Evolutionary conservation across 2,113 vertebrate species (phyloP).

Genomic region (Marmota flaviventris): DNA sequence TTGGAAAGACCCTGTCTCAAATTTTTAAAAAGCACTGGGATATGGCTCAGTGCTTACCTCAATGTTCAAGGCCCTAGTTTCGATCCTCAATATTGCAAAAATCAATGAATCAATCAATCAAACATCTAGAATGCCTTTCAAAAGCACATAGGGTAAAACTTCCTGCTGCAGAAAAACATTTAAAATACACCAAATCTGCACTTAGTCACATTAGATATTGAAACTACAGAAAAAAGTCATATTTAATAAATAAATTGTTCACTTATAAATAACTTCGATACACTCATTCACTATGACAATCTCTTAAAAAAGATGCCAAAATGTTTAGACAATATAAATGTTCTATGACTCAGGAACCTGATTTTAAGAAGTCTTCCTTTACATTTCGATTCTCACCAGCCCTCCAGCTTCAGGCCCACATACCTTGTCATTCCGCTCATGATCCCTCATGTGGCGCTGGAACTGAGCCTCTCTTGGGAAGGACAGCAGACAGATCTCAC

Average conservation of each 20-base stretch:
- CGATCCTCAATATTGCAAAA: background rate
- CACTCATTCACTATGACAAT: background rate
- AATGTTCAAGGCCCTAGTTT: background rate
- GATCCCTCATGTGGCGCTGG: slow-evolving; percentile 96
- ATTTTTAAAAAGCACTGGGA: background rate
- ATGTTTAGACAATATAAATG: background rate
- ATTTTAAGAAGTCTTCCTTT: background rate
- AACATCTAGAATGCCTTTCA: background rate
- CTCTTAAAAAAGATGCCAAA: background rate
- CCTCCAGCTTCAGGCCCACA: slow-evolving; percentile 41
- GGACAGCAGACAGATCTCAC: slow-evolving; percentile 94
- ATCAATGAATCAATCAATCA: background rate
- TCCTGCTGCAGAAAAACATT: background rate
- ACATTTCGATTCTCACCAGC: background rate
- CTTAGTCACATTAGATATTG: accelerated
- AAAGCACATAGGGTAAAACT: background rate
- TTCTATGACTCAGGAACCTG: background rate
- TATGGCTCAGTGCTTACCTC: background rate
- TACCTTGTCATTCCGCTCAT: slow-evolving; percentile 98
- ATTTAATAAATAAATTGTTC: background rate
- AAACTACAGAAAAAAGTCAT: background rate
- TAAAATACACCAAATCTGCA: background rate
- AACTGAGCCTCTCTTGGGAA: slow-evolving; percentile 96
- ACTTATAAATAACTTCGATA: background rate
- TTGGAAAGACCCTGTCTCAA: background rate